Base-by-base conservation (phyloP, 2,888 invertebrate genomes). In the Heteromyza rotundicornis region DNA sequence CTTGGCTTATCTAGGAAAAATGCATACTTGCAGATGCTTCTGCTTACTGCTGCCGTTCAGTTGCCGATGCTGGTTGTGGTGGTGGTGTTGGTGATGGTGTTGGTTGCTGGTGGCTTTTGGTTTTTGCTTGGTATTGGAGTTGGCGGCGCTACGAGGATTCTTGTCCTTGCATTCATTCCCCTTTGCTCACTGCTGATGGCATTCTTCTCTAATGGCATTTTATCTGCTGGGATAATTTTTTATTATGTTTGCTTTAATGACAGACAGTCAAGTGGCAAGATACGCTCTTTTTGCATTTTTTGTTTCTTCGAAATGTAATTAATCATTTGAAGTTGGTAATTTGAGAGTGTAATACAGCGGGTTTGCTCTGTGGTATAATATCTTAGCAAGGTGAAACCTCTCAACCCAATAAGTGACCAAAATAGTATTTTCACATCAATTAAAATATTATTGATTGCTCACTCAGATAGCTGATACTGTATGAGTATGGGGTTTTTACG, bases 1-100 rank as follows among this genome's bases (percentile, higher is more conserved):
- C 79, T 74, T 71, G 68, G 74, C 78, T 78, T 78, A 78, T 78
- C 78, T 78, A 70, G 60, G 68, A 70, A 75, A 77, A 78, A 72
- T 78, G 79, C 78, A 78, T 79, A 75, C 76, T 78, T 78, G 77
- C 80, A 78, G 75, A 70, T 70, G 69, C 66, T 68, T 44, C 47
- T 64, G 51, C 60, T 60, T 65, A 54, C 64, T 62, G 53, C 27
- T 35, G 27, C 55, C 50, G 53, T 62, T 56, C 60, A 65, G 53
- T 32, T 67, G 55, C 50, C 62, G 57, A 57, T 65, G 51, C 61
- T 67, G 58, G 20, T 65, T 50, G 44, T 66, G 60, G 44, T 66
- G 64, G 23, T 65, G 55, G 56, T 49, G 49, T 56, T 56, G 62
- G 14, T 49, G 40, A 5, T 44, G 22, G 7, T 55, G 44, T 23